Conservation (phyloP, 1,140 invertebrate genomes). For the Cyrtorhinus lividipennis region DNA sequence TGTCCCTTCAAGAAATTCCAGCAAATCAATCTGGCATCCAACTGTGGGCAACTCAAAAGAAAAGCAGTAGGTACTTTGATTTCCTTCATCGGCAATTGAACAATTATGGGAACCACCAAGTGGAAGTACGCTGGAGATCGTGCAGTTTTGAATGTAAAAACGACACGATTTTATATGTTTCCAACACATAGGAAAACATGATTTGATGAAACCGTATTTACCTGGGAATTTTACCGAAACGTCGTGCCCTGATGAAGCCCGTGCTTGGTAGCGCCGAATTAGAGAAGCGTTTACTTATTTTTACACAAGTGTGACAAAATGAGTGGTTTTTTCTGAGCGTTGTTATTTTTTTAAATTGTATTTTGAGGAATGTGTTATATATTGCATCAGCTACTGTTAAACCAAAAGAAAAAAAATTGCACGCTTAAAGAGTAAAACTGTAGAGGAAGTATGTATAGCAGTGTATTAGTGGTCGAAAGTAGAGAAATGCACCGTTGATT, state of each 20-base stretch:
- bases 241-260: no score
- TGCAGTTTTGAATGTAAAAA: constrained; percentile 18
- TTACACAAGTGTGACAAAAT: background rate
- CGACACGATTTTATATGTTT: constrained; percentile 17
- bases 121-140: no score
- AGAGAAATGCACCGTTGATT: constrained; percentile 1
- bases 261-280: background rate
- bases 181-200: constrained; percentile 10
- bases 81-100: no score
- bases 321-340: background rate
- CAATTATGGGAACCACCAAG: no score
- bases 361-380: no score
- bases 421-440: background rate
- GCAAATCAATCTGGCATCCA: no score
- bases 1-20: no score
- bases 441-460: background rate
- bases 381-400: background rate
- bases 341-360: no score
- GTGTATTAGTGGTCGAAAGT: constrained; percentile 1
- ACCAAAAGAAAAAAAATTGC: background rate
- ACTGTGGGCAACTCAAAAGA: background rate
- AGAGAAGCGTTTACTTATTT: background rate
- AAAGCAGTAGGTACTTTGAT: background rate
- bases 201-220: background rate
- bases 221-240: constrained; percentile 1